Base-by-base conservation (phyloP, 2,888 invertebrate genomes). In the Tetrapedia diversipes region DNA sequence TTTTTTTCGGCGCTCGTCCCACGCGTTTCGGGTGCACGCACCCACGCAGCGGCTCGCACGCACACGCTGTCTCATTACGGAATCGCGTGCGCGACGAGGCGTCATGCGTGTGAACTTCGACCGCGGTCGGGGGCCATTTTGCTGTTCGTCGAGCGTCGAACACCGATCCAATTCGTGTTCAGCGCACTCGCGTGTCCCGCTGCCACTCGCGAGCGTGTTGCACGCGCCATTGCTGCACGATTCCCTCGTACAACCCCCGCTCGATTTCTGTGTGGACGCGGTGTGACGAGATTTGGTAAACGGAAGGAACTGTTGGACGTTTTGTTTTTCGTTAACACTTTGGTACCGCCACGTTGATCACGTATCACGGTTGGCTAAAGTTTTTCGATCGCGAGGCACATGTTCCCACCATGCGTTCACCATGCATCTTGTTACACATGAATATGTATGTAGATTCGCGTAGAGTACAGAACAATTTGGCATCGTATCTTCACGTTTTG, bases 71-170 rank as follows among this genome's bases (percentile, higher is more conserved):
- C 64, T 79, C 77, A 79, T 79, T 79, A 83, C 79, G 82, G 80
- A 85, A 88, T 89, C 87, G 89, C 89, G 87, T 89, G 89, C 80
- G 86, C 80, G 72, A 57, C 67, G 66, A 68, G 79, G 81, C 81
- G 81, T 81, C 80, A 81, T 84, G 84, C 85, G 83, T 84, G 83
- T 75, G 77, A 86, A 83, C 86, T 82, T 84, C 80, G 76, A 71
- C 61, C 75, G 78, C 57, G 76, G 74, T 78, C 81, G 83, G 88
- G 86, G 85, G 88, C 89, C 89, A 89, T 89, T 88, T 89, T 89
- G 87, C 86, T 86, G 86, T 83, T 79, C 80, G 79, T 66, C 79
- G 77, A 63, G 77, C 80, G 73, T 70, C 73, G 61, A 76, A 81
- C 79, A 83, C 83, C 80, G 82, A 78, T 75, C 71, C 83, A 81